Base-by-base conservation (phyloP, 2,888 invertebrate genomes). In the Choristoneura rosaceana region DNA sequence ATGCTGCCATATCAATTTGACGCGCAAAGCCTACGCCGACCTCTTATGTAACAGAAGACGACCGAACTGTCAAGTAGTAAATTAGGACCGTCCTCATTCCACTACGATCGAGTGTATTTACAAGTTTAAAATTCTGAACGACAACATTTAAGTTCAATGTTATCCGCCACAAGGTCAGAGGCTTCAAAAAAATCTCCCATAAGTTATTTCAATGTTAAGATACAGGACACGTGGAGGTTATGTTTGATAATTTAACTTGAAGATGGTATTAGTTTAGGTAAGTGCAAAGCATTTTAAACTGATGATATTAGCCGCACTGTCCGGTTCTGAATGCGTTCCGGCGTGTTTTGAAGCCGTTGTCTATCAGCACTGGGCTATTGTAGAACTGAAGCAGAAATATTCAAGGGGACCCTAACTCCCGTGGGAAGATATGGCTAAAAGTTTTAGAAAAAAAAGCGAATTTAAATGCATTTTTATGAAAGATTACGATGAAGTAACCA, bases 1-100 rank as follows among this genome's bases (percentile, higher is more conserved):
- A 88, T 88, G 87, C 88, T 82, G 86, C 82, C 83, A 85, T 84
- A 87, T 83, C 87, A 85, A 85, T 85, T 84, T 84, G 83, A 82
- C 81, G 81, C 82, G 81, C 79, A 81, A 82, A 83, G 81, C 81
- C 81, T 82, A 81, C 80, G 79, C 80, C 79, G 77, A 73, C 75
- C 68, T 50, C 69, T 89, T 87, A 86, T 83, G 81, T 85, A 89
- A 88, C 73, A 68, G 79, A 78, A 82, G 82, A 83, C 85, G 81
- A 82, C 68, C 47, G 45, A 84, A 65, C 59, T 74, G 70, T 68
- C 70, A 69, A 66, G 41, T 69, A 62, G 59, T 62, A 69, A 74
- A 70, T 70, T 73, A 59, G 69, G 65, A 15, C 43, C 69, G 69
- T 50, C 66, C 69, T 52, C 69, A 69, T 73, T 73, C 74, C 45